Percentiles rank a stretch among this genome's conserved stretches.
These are phyloP conservation scores for Pelusios castaneus DNA, from an alignment of 2,113 vertebrate genomes.

Conservation along the genomic window DNA sequence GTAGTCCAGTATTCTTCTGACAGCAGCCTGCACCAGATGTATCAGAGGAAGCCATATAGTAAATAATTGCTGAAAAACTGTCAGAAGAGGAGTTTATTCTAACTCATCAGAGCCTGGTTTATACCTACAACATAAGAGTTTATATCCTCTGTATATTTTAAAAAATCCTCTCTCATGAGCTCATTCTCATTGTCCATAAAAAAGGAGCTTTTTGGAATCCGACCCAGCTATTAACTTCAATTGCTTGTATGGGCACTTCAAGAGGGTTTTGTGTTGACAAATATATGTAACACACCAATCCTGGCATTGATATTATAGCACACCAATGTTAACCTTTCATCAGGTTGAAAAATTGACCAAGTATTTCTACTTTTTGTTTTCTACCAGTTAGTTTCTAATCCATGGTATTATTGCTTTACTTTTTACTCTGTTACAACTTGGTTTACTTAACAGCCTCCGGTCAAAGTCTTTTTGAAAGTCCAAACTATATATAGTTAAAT, in stretches of 20 bases:
- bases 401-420: accelerated
- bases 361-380: neutral
- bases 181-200: neutral
- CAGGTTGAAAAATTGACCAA: neutral
- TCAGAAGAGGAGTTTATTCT: neutral
- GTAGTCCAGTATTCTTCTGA: neutral
- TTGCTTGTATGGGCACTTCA: neutral
- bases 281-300: neutral
- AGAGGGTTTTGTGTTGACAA: neutral
- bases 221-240: neutral
- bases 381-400: neutral
- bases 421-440: neutral
- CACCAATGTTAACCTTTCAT: neutral
- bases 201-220: neutral
- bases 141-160: neutral
- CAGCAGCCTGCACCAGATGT: neutral
- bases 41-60: neutral
- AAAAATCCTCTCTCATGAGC: neutral
- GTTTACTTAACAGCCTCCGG: neutral
- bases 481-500: neutral
- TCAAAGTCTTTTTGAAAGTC: neutral
- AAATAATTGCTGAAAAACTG: neutral
- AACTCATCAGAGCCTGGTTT: neutral
- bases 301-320: neutral
- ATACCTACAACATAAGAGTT: neutral